Base-by-base conservation (phyloP, 2,888 invertebrate species). In the Chymomyza fuscimana region DNA sequence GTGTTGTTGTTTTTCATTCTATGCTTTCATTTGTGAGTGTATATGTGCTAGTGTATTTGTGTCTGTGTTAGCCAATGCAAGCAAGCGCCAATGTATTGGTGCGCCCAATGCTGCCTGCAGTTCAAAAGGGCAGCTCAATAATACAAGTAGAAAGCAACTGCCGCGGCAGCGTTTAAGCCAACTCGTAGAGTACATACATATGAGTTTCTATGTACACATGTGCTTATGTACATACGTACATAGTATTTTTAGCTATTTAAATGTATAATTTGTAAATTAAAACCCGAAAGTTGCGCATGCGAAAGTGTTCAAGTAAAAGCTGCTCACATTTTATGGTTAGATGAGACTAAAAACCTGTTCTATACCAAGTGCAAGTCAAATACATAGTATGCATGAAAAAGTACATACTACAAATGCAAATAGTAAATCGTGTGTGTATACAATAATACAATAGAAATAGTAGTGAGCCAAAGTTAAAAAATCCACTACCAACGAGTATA, bases 261-360 rank as follows among this genome's bases (percentile, higher is more conserved):
- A 32, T 82, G 86, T 86, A 78, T 78, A 86, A 86, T 81, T 75
- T 75, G 80, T 70, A 72, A 76, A 81, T 70, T 73, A 52, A 76
- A 70, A 72, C 80, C 87, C 85, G 82, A 83, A 87, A 87, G 84
- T 86, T 88, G 87, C 84, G 84, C 84, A 78, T 87, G 87, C 83
- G 83, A 87, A 87, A 87, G 88, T 81, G 79, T 81, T 74, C 72
- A 79, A 82, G 80, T 77, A 72, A 76, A 80, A 74, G 65, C 60
- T 66, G 73, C 73, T 68, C 73, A 72, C 70, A 58, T 58, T 58
- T 54, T 70, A 74, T 63, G 61, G 56, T 40, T 66, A 65, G 74
- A 70, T 75, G 60, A 77, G 77, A 78, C 81, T 79, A 61, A 69
- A 82, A 82, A 86, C 85, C 85, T 73, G 85, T 86, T 86, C 88